Evolutionary conservation across 2,888 invertebrate species (phyloP).

Genomic region (Allygus modestus): DNA sequence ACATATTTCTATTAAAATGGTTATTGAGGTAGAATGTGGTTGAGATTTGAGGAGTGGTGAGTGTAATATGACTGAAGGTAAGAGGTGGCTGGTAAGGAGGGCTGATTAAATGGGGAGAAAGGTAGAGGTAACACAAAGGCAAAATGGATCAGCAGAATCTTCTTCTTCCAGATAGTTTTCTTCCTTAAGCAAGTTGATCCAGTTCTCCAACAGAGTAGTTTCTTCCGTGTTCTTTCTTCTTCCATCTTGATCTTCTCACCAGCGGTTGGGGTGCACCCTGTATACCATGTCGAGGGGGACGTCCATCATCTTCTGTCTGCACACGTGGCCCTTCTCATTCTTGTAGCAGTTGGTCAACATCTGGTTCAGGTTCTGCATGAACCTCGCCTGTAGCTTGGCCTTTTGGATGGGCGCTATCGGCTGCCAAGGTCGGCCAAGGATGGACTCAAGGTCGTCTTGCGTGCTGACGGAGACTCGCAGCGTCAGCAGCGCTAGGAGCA

Average conservation of each 20-base stretch:
- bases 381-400: conserved; percentile 25
- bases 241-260: conserved; percentile 14
- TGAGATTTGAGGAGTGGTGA: no score
- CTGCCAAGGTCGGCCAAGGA: conserved; percentile 42
- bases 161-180: no score
- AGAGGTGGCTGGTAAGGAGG: no score
- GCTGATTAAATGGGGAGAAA: no score
- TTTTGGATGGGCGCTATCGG: conserved; percentile 2
- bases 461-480: background rate
- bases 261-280: conserved; percentile 44
- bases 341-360: conserved; percentile 49
- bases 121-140: no score
- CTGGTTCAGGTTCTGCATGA: conserved; percentile 33
- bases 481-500: background rate
- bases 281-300: conserved; percentile 38
- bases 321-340: conserved; percentile 24
- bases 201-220: no score
- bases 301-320: conserved; percentile 52
- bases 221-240: background rate
- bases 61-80: no score
- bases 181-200: no score
- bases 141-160: no score
- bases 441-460: conserved; percentile 19
- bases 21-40: no score
- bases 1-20: no score